Base-by-base conservation (phyloP, 1,140 invertebrate genomes). In the Macrobrachium rosenbergii region DNA sequence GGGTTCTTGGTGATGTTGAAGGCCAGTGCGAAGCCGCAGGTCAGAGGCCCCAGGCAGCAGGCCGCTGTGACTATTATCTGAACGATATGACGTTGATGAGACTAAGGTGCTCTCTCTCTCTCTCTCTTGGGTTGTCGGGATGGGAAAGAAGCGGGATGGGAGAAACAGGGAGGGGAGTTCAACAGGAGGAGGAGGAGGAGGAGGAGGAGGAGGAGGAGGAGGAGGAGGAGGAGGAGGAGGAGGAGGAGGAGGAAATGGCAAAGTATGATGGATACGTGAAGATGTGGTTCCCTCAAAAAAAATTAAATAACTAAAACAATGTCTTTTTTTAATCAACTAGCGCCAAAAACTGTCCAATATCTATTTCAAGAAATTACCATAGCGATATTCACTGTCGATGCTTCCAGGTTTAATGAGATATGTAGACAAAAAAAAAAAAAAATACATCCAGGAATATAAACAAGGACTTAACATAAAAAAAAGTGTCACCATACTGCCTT, bases 1-100 rank as follows among this genome's bases (percentile, higher is more conserved):
- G 88, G 88, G 77, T 89, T 82, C 78, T 87, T 89, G 59, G 82
- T 87, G 23, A 89, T 37, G 84, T 87, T 81, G 85, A 80, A 89
- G 64, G 88, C 88, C 63, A 88, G 81, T 37, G 83, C 84, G 80
- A 89, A 89, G 37, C 88, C 88, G 37, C 88, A 89, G 52, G 88
- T 77, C 11, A 89, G 85, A 17, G 88, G 88, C 1, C 75, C 88
- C 64, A 89, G 67, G 69, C 84, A 89, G 59, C 81, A 84, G 17
- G 88, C 80, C 28, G 84, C 79, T 37, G 88, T 89, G 23, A 89
- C 88, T 28, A 89, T 79, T 16, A 89, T 79, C 88, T 89, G 85
- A 11, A 23, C 43, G 17, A 67, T 62, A 76, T 5, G 67, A 77
- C 43, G 62, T 43, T 43, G 75, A 11, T 21, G 43, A 52, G 23